Percentiles rank a stretch among this genome's conserved stretches.
Conservation (phyloP, 2,113 vertebrate genomes). For the Petaurus breviceps region DNA sequence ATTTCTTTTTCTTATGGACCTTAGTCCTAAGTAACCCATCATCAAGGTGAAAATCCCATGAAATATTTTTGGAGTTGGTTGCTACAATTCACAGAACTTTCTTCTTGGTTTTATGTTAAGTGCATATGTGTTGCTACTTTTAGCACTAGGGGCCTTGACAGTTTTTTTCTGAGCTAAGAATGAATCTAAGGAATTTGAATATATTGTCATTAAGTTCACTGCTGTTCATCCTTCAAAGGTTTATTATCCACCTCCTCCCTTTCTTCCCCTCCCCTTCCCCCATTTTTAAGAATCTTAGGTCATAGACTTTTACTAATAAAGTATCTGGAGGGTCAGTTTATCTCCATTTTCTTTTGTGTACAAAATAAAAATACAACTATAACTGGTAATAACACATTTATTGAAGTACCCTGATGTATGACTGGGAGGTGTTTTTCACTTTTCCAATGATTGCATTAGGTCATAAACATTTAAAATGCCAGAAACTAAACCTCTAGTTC, state of each 20-base stretch:
- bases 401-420: constrained; percentile 73
- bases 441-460: constrained; percentile 61
- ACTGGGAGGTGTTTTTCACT: constrained; percentile 62
- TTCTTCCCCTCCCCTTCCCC: background rate
- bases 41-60: background rate
- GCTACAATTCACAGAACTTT: background rate
- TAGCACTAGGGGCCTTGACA: background rate
- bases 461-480: constrained; percentile 71
- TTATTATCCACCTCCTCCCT: background rate
- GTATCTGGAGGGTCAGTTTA: background rate
- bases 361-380: constrained; percentile 73
- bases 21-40: background rate
- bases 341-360: constrained; percentile 30
- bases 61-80: background rate
- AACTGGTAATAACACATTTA: constrained; percentile 77
- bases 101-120: background rate
- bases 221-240: background rate
- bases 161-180: background rate
- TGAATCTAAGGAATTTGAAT: background rate
- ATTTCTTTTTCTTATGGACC: background rate
- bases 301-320: background rate
- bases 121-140: background rate
- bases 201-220: background rate
- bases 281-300: background rate
- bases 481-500: constrained; percentile 70